phyloP scores from a whole-genome alignment of 2,113 vertebrate species.

The Crotalus tigris region DNA sequence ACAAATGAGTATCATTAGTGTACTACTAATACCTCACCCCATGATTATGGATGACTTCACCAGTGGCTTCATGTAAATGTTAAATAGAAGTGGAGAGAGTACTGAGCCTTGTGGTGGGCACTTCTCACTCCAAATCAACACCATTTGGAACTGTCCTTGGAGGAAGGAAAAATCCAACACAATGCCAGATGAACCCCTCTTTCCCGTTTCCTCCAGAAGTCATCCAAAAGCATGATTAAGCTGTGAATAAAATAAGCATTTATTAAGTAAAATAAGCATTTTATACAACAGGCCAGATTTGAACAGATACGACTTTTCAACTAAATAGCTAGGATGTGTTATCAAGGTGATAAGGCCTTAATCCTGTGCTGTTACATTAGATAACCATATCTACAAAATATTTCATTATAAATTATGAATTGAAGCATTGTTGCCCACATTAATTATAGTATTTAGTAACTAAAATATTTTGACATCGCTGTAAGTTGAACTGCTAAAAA shows the following conservation, averaged over 20 bases:
- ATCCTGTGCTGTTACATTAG: slow-evolving; percentile 33
- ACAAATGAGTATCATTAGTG: not conserved
- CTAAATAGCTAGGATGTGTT: slow-evolving; percentile 21
- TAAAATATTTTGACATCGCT: slow-evolving; percentile 58
- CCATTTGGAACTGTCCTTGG: not conserved
- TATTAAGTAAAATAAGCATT: not conserved
- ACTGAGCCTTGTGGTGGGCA: not conserved
- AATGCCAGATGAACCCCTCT: not conserved
- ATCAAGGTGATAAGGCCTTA: slow-evolving; percentile 24
- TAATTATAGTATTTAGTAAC: slow-evolving; percentile 47
- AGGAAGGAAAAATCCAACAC: not conserved
- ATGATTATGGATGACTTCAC: not conserved
- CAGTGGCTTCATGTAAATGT: not conserved
- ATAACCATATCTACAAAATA: slow-evolving; percentile 25
- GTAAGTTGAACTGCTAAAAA: slow-evolving; percentile 40
- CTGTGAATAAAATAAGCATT: not conserved
- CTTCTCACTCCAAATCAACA: not conserved
- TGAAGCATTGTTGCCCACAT: slow-evolving; percentile 39
- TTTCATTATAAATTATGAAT: not conserved
- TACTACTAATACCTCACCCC: not conserved
- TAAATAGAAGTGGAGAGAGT: not conserved
- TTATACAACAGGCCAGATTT: slow-evolving; percentile 20
- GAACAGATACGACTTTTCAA: slow-evolving; percentile 11
- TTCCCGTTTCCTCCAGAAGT: too few relatives aligned
- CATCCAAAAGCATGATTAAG: not conserved